Evolutionary conservation across 2,113 vertebrate genomes (phyloP).

Genomic region (Eptesicus fuscus): DNA sequence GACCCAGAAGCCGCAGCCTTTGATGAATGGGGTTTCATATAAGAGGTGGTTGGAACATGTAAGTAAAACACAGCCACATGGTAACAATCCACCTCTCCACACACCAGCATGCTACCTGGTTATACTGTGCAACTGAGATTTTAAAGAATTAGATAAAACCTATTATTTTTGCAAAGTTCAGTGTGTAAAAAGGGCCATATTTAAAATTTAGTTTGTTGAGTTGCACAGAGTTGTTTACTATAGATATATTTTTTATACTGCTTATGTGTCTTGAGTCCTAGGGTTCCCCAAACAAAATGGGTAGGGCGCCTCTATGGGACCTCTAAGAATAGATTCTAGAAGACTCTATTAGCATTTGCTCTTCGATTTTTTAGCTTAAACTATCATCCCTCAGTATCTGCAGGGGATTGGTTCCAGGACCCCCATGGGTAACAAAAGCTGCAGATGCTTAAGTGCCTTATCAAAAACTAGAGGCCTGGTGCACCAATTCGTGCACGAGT

Average conservation of each 20-base stretch:
- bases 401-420: background rate
- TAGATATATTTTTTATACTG: background rate
- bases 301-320: background rate
- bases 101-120: background rate
- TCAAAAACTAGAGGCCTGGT: no score
- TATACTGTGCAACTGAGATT: background rate
- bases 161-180: constrained; percentile 34
- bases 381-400: background rate
- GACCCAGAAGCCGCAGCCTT: constrained; percentile 75
- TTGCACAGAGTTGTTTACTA: background rate
- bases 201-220: background rate
- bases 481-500: no score
- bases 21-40: constrained; percentile 64
- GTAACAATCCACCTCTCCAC: constrained; percentile 1
- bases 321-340: background rate
- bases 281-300: background rate
- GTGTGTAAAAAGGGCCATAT: background rate
- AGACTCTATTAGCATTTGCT: background rate
- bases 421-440: background rate
- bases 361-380: background rate
- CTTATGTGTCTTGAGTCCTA: background rate
- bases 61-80: constrained; percentile 56
- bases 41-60: constrained; percentile 46
- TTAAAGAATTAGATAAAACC: background rate
- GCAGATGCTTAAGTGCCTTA: background rate